Evolutionary conservation across 2,888 invertebrate genomes (phyloP).

Genomic region (Cerceris rybyensis): DNA sequence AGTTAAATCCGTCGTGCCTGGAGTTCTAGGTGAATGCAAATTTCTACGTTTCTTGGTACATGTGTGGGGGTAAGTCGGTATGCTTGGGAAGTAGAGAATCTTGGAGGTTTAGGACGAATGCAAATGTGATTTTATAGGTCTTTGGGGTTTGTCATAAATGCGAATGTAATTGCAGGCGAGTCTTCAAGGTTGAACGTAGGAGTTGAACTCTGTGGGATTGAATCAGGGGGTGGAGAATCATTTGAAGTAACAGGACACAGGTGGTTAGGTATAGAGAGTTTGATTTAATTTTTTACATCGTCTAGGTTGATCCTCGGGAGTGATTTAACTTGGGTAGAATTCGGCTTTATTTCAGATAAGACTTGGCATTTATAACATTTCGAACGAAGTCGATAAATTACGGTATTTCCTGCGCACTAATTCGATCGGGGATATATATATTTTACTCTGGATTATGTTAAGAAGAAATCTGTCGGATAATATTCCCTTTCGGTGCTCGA

Average conservation of each 20-base stretch:
- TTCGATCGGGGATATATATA: background rate
- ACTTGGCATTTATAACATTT: too few relatives aligned
- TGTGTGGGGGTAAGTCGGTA: background rate
- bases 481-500: too few relatives aligned
- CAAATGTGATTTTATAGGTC: conserved; percentile 16
- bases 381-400: too few relatives aligned
- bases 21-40: background rate
- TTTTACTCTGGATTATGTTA: conserved; percentile 6
- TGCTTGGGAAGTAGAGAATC: background rate
- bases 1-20: conserved; percentile 1
- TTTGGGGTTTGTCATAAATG: conserved; percentile 11
- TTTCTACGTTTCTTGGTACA: background rate
- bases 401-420: too few relatives aligned
- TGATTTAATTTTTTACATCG: too few relatives aligned
- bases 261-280: too few relatives aligned
- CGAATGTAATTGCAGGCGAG: conserved; percentile 25
- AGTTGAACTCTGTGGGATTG: background rate
- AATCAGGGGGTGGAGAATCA: background rate
- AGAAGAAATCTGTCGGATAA: background rate
- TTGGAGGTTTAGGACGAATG: conserved; percentile 10
- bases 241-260: background rate
- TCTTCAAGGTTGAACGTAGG: conserved; percentile 16
- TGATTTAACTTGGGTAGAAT: too few relatives aligned
- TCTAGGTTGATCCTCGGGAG: too few relatives aligned
- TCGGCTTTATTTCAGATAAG: too few relatives aligned